Evolutionary conservation across 2,113 vertebrate genomes (phyloP).

Genomic region (Hemiscyllium ocellatum): DNA sequence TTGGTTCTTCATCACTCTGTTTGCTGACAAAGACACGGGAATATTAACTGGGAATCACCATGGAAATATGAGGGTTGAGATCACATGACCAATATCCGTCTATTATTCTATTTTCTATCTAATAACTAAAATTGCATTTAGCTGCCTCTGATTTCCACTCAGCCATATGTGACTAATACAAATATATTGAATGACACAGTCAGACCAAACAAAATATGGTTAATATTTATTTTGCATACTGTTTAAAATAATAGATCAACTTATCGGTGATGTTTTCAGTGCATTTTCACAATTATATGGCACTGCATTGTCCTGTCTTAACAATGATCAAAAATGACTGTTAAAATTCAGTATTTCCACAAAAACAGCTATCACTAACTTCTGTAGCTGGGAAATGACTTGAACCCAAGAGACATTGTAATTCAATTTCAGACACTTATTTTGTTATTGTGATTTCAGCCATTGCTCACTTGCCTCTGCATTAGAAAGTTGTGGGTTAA

Average conservation of each 20-base stretch:
- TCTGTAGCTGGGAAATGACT: neutral
- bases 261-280: no score
- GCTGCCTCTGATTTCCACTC: neutral
- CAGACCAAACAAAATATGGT: neutral
- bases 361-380: neutral
- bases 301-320: neutral
- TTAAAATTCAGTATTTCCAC: neutral
- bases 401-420: neutral
- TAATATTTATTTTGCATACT: neutral
- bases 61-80: neutral
- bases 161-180: neutral
- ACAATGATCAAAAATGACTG: no score
- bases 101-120: neutral
- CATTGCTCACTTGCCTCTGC: neutral
- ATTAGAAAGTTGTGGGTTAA: neutral
- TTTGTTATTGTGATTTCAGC: neutral
- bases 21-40: neutral
- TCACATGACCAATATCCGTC: neutral
- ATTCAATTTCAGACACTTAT: no score
- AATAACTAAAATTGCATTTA: neutral
- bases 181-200: neutral
- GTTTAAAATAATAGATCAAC: neutral
- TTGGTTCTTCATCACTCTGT: neutral
- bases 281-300: neutral
- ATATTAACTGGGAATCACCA: neutral